A percentile compares a stretch with the other conserved stretches of the same genome.
These are phyloP conservation scores for Drosophila rubida DNA, from an alignment of 2,888 invertebrate genomes.

Conservation along the genomic window DNA sequence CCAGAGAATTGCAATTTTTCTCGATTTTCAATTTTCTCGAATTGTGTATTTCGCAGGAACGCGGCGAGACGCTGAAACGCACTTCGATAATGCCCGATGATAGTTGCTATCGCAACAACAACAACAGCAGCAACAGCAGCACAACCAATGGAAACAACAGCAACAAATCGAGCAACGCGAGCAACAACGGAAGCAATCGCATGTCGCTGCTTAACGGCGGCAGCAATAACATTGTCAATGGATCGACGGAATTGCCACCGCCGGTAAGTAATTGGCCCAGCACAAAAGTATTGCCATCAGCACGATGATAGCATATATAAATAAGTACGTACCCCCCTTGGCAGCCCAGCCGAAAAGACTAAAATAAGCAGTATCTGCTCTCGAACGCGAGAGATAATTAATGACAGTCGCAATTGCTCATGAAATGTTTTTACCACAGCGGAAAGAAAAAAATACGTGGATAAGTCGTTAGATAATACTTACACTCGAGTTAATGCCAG, in stretches of 20 bases:
- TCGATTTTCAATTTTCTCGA: slow-evolving; percentile 11
- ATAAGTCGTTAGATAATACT: neutral
- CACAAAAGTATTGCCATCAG: neutral
- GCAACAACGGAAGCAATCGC: slow-evolving; percentile 59
- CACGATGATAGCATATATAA: neutral
- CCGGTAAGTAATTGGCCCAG: slow-evolving; percentile 70
- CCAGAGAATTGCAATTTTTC: neutral
- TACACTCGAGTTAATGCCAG: neutral
- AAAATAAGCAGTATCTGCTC: neutral
- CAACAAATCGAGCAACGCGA: slow-evolving; percentile 18
- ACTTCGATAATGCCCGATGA: slow-evolving; percentile 84
- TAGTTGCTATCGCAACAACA: slow-evolving; percentile 81
- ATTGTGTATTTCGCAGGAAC: slow-evolving; percentile 74
- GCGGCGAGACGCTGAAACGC: slow-evolving; percentile 82
- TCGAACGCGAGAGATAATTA: neutral
- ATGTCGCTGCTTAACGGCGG: slow-evolving; percentile 52
- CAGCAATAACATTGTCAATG: slow-evolving; percentile 35
- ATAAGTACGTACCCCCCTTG: neutral
- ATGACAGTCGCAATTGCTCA: neutral
- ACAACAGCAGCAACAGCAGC: slow-evolving; percentile 48
- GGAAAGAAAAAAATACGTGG: neutral
- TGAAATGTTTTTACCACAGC: neutral
- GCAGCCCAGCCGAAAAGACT: too few species aligned
- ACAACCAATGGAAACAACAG: slow-evolving; percentile 30
- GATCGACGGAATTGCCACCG: slow-evolving; percentile 72